A percentile compares a stretch with the other conserved stretches of the same genome.
These are phyloP conservation scores for Calliphora vicina DNA, from an alignment of 1,140 invertebrate genomes.

Conservation along the genomic window DNA sequence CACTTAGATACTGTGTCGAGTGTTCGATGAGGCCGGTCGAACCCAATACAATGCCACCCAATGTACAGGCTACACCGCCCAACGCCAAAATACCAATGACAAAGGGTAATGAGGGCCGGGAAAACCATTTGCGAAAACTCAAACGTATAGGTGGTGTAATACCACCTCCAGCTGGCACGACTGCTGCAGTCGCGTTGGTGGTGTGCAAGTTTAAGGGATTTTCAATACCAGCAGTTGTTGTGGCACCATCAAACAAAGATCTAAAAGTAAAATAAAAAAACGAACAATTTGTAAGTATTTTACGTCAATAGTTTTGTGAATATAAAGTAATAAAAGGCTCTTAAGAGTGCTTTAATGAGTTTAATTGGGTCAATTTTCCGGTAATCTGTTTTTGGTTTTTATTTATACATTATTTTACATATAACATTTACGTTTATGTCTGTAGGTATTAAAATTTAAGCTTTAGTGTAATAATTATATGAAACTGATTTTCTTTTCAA, in stretches of 20 bases:
- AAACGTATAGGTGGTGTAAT: conserved; percentile 33
- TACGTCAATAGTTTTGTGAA: neutral
- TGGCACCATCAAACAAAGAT: conserved; percentile 30
- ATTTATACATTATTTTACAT: too few relatives aligned
- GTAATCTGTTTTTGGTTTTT: too few relatives aligned
- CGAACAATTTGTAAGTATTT: conserved; percentile 7
- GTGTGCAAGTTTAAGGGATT: conserved; percentile 24
- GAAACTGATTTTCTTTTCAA: too few relatives aligned
- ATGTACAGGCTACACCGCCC: conserved; percentile 57
- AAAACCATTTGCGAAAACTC: conserved; percentile 55
- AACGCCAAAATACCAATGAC: conserved; percentile 60
- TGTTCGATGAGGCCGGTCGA: conserved; percentile 59
- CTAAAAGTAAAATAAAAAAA: conserved; percentile 15
- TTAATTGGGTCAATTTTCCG: too few relatives aligned
- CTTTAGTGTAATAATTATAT: too few relatives aligned
- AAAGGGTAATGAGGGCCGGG: conserved; percentile 57
- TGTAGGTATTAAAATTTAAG: too few relatives aligned
- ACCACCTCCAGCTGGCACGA: neutral
- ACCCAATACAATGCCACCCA: conserved; percentile 59
- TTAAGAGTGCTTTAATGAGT: neutral
- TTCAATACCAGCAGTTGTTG: conserved; percentile 23
- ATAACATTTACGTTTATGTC: too few relatives aligned
- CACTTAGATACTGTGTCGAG: conserved; percentile 59
- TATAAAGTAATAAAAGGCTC: too few relatives aligned
- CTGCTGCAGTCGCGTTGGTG: conserved; percentile 35